Percentiles rank a stretch among this genome's conserved stretches.
Evolutionary conservation across 2,888 invertebrate species (phyloP).

Genomic region (Peribatodes rhomboidaria): DNA sequence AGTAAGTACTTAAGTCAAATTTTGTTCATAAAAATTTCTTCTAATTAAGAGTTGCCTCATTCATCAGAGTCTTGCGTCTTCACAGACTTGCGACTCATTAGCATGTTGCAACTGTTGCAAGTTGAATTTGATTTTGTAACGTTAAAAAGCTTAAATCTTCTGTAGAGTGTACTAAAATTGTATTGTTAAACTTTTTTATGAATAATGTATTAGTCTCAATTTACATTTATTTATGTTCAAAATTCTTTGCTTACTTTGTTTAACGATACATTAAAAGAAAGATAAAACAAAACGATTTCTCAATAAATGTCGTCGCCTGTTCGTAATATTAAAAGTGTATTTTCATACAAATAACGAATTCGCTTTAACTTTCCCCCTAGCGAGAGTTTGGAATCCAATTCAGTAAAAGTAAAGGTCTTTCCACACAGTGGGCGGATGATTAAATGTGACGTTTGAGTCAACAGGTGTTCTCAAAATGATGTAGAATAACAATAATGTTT

Average conservation of each 20-base stretch:
- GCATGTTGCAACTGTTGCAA: too few relatives aligned
- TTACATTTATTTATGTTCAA: too few relatives aligned
- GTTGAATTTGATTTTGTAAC: too few relatives aligned
- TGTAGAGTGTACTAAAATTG: too few relatives aligned
- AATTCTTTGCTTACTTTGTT: not conserved
- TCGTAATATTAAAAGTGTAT: conserved; percentile 31
- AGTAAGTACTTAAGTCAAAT: too few relatives aligned
- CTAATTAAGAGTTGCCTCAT: too few relatives aligned
- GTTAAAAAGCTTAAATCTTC: too few relatives aligned
- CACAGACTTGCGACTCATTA: too few relatives aligned
- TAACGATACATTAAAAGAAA: not conserved
- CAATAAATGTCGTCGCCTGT: conserved; percentile 5
- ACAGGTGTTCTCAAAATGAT: conserved; percentile 1
- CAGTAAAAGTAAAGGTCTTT: conserved; percentile 28
- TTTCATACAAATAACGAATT: conserved; percentile 44
- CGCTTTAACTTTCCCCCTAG: conserved; percentile 46
- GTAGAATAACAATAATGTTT: not conserved
- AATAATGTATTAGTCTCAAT: too few relatives aligned
- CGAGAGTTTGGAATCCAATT: conserved; percentile 53
- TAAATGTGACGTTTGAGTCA: conserved; percentile 1
- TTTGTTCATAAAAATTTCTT: too few relatives aligned
- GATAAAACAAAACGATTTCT: not conserved
- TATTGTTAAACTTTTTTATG: too few relatives aligned
- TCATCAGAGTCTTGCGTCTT: too few relatives aligned
- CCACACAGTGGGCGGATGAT: conserved; percentile 8